Conservation (phyloP, 2,113 vertebrate genomes). For the Phyllostomus discolor region DNA sequence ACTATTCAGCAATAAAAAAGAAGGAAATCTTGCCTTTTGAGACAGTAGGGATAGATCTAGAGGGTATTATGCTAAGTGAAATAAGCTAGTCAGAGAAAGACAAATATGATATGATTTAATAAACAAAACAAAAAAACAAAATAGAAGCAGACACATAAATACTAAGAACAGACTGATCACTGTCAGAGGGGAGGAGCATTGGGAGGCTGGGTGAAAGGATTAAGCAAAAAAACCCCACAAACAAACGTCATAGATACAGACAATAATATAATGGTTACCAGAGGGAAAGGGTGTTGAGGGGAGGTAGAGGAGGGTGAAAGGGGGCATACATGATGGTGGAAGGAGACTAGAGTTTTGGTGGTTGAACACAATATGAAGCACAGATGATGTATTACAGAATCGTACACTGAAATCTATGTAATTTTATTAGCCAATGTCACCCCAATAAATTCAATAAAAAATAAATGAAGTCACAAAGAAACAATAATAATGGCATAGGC, state of each 20-base stretch:
- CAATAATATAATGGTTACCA: neutral
- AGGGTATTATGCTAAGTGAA: neutral
- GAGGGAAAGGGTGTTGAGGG: neutral
- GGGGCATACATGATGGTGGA: neutral
- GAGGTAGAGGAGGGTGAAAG: neutral
- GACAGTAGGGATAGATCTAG: neutral
- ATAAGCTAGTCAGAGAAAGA: neutral
- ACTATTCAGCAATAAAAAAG: neutral
- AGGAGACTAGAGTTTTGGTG: too few species aligned
- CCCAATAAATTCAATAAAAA: neutral
- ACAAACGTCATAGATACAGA: too few species aligned
- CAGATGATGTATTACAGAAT: too few species aligned
- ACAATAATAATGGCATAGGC: neutral
- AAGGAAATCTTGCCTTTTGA: neutral
- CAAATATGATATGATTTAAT: neutral
- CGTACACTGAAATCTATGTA: too few species aligned
- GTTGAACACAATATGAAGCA: too few species aligned
- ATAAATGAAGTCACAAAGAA: slow-evolving; percentile 9
- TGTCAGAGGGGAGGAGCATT: neutral
- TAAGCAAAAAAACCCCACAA: too few species aligned
- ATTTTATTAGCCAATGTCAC: too few species aligned
- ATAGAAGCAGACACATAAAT: too few species aligned
- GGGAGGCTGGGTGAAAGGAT: neutral
- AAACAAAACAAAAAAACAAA: neutral
- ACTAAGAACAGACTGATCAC: neutral